Percentiles rank a stretch among this genome's conserved stretches.
Evolutionary conservation across 2,888 invertebrate species (phyloP).

Genomic region (Dryocosmus kuriphilus): DNA sequence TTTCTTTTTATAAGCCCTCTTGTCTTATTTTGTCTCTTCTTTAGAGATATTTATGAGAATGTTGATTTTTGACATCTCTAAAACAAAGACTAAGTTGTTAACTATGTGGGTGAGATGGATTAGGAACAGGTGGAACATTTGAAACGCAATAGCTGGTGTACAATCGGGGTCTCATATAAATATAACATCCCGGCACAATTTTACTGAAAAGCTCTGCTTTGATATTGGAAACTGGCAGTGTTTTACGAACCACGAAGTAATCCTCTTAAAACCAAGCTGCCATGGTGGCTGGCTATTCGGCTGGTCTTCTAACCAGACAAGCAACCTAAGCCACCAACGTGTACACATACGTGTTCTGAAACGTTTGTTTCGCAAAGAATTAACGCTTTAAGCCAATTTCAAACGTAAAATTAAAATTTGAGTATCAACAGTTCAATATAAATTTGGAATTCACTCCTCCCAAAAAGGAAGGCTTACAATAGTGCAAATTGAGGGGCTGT

Average conservation of each 20-base stretch:
- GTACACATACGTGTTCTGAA: not conserved
- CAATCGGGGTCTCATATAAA: slow-evolving; percentile 26
- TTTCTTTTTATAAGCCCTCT: too few relatives aligned
- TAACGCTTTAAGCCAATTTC: not conserved
- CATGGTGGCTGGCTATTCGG: slow-evolving; percentile 49
- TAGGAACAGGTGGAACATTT: slow-evolving; percentile 22
- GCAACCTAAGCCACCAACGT: slow-evolving; percentile 24
- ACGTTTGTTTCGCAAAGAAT: not conserved
- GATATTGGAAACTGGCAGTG: slow-evolving; percentile 62
- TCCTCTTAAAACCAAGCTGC: slow-evolving; percentile 66
- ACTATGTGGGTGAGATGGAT: slow-evolving; percentile 14
- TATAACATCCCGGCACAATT: slow-evolving; percentile 50
- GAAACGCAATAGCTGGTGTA: slow-evolving; percentile 1
- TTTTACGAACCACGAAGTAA: slow-evolving; percentile 69
- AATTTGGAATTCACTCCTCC: too few relatives aligned
- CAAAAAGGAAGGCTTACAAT: too few relatives aligned
- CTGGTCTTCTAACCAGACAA: slow-evolving; percentile 52
- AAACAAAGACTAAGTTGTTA: not conserved
- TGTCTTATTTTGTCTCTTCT: too few relatives aligned
- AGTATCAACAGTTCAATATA: too few relatives aligned
- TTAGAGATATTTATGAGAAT: too few relatives aligned
- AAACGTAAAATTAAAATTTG: not conserved
- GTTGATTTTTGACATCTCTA: not conserved
- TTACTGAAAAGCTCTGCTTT: slow-evolving; percentile 60
- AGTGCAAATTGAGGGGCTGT: too few relatives aligned